phyloP scores from a whole-genome alignment of 1,140 invertebrate genomes.

The Lineus longissimus region DNA sequence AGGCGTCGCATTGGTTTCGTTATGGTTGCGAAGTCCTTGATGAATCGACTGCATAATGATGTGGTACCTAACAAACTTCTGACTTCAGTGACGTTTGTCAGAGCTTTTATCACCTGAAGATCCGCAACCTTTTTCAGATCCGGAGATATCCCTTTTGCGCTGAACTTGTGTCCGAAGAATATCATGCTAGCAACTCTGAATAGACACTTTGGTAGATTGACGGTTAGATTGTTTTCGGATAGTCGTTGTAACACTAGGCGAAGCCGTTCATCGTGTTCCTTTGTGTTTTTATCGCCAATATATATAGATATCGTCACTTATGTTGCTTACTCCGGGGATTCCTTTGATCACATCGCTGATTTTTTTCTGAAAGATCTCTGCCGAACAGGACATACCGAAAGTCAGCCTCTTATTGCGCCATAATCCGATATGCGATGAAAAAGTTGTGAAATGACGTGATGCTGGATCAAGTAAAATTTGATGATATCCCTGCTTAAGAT shows the following conservation, averaged over 20 bases:
- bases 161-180: slow-evolving; percentile 24
- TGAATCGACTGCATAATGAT: slow-evolving; percentile 15
- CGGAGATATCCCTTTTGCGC: slow-evolving; percentile 18
- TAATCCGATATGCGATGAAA: background rate
- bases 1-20: slow-evolving; percentile 23
- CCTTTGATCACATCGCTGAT: background rate
- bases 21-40: too few relatives aligned
- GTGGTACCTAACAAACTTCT: slow-evolving; percentile 24
- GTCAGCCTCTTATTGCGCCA: background rate
- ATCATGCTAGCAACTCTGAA: slow-evolving; percentile 13
- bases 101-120: background rate
- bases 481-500: slow-evolving; percentile 25
- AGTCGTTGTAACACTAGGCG: slow-evolving; percentile 4
- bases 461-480: slow-evolving; percentile 1
- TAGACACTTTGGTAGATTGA: slow-evolving; percentile 19
- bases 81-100: slow-evolving; percentile 21
- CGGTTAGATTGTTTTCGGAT: too few relatives aligned
- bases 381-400: slow-evolving; percentile 3
- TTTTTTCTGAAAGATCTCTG: too few relatives aligned
- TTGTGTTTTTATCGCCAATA: background rate
- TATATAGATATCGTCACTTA: slow-evolving; percentile 13
- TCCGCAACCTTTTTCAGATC: slow-evolving; percentile 41
- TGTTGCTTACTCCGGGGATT: slow-evolving; percentile 3
- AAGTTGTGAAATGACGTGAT: background rate
- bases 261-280: slow-evolving; percentile 19